Base-by-base conservation (phyloP, 2,113 vertebrate species). In the Salminus brasiliensis region DNA sequence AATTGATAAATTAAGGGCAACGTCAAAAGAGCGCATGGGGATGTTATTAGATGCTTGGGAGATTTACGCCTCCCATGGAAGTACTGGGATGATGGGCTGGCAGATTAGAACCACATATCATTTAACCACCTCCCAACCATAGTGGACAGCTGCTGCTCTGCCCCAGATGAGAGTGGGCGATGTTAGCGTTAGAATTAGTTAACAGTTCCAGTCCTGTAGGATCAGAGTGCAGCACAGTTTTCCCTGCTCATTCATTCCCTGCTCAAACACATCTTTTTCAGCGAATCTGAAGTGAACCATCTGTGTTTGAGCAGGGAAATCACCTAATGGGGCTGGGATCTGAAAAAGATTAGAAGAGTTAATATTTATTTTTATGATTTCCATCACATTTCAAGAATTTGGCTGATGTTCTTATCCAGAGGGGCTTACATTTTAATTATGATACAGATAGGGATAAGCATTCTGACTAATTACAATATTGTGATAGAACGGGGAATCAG, bases 11-110 rank as follows among this genome's bases (percentile, higher is more conserved):
- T 89, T 60, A 83, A 75, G 76, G 84, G 41, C 63, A 76, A 79
- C 29, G 81, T 84, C 41, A 87, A 87, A 87, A 87, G 68, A 79
- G 73, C 68, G 71, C 65, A 23, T 79, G 85, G 87, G 63, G 72
- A 52, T 89, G 34, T 87, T 87, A 91, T 92, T 93, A 89, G 82
- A 88, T 72, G 85, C 13, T 21, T 15, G 32, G 32, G 36, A 69
- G 59, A 23, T 52, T n/a, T 47, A 81, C 32, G 30, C 75, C 13
- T 68, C 34, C 69, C 25, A 21, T 60, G 36, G 86, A 79, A 43
- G 73, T 74, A 55, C 70, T 83, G 86, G 85, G 69, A 72, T 70
- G 59, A 78, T 23, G 72, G 66, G 72, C 79, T 85, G 67, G 52
- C 81, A 79, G 75, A 85, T 84, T 59, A 81, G 62, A 87, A 76